A percentile compares a stretch with the other conserved stretches of the same genome.
Conservation (phyloP, 2,888 invertebrate genomes). For the Xylota sylvarum region DNA sequence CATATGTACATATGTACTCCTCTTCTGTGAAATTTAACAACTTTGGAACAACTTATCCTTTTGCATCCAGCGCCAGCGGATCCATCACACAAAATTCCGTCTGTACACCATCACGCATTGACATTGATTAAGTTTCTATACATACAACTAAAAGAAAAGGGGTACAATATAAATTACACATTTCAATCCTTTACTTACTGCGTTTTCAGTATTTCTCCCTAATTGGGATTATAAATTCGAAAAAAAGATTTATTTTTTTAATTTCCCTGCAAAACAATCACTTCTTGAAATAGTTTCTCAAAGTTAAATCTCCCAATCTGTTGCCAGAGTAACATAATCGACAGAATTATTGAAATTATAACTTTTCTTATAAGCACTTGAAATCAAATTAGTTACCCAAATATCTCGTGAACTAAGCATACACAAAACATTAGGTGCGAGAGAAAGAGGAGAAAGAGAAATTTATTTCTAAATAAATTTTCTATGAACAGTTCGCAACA, state of each 20-base stretch:
- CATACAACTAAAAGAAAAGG: neutral
- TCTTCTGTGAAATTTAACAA: too few species aligned
- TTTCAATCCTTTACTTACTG: slow-evolving; percentile 19
- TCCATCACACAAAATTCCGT: too few species aligned
- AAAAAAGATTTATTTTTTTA: slow-evolving; percentile 2
- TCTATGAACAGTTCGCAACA: slow-evolving; percentile 34
- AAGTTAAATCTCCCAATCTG: slow-evolving; percentile 39
- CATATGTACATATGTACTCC: too few species aligned
- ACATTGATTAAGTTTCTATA: neutral
- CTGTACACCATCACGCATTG: neutral
- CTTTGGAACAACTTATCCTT: too few species aligned
- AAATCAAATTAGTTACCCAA: slow-evolving; percentile 63
- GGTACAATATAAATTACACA: neutral
- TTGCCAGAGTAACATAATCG: slow-evolving; percentile 32
- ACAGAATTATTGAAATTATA: slow-evolving; percentile 51
- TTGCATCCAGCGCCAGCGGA: too few species aligned
- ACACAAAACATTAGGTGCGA: slow-evolving; percentile 27
- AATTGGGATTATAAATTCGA: slow-evolving; percentile 5
- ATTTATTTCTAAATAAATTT: slow-evolving; percentile 51
- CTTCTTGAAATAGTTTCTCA: slow-evolving; percentile 9
- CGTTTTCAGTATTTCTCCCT: neutral
- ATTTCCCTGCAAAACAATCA: slow-evolving; percentile 2
- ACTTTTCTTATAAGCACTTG: slow-evolving; percentile 60
- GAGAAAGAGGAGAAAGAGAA: slow-evolving; percentile 16
- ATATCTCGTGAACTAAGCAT: slow-evolving; percentile 32